phyloP scores from a whole-genome alignment of 2,113 vertebrate genomes.

The Mastomys natalensis region DNA sequence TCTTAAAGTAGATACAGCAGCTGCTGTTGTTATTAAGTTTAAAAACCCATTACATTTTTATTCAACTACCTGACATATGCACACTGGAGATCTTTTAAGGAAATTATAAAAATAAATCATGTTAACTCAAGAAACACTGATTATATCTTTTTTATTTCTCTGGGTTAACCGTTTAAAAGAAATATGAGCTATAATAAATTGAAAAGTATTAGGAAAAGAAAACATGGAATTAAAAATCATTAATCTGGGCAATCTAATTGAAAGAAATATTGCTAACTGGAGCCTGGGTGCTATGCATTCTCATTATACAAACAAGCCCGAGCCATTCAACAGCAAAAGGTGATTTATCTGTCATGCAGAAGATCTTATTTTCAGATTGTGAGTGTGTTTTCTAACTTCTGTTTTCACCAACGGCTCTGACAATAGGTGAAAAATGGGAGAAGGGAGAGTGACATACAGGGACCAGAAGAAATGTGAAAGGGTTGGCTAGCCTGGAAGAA shows the following conservation, averaged over 20 bases:
- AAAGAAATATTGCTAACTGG: slow-evolving; percentile 59
- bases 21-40: slow-evolving; percentile 61
- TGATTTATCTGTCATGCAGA: not conserved
- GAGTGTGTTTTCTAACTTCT: slow-evolving; percentile 60
- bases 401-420: slow-evolving; percentile 59
- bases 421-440: slow-evolving; percentile 54
- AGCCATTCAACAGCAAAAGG: not conserved
- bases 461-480: slow-evolving; percentile 26
- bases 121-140: slow-evolving; percentile 73
- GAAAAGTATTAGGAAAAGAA: slow-evolving; percentile 73
- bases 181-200: slow-evolving; percentile 65
- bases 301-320: slow-evolving; percentile 64
- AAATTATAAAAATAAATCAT: slow-evolving; percentile 77
- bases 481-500: not conserved
- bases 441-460: slow-evolving; percentile 15
- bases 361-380: slow-evolving; percentile 62
- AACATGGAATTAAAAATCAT: slow-evolving; percentile 69
- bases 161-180: slow-evolving; percentile 72
- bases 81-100: slow-evolving; percentile 69
- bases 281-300: slow-evolving; percentile 48
- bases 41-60: slow-evolving; percentile 71
- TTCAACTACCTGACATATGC: slow-evolving; percentile 56
- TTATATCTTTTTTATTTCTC: slow-evolving; percentile 70
- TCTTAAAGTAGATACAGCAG: slow-evolving; percentile 64
- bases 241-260: slow-evolving; percentile 65